Percentiles rank a stretch among this genome's conserved stretches.
Conservation (phyloP, 2,888 invertebrate species). For the Pyrrhopygopsis socrates region DNA sequence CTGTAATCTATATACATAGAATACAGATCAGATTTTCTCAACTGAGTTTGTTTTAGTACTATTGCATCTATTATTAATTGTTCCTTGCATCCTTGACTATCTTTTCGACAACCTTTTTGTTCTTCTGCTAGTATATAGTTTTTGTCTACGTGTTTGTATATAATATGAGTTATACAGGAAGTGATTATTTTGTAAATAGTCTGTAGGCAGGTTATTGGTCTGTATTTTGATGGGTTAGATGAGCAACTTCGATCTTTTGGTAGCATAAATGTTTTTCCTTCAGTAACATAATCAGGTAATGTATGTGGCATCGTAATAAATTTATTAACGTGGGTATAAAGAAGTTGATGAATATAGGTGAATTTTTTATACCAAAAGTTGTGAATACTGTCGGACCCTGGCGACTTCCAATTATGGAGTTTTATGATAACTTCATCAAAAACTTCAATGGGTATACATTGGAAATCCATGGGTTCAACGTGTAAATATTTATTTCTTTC, state of each 20-base stretch:
- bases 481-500: too few relatives aligned
- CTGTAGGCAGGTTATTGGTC: slow-evolving; percentile 35
- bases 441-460: too few relatives aligned
- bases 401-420: too few relatives aligned
- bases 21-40: not conserved
- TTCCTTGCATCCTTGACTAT: slow-evolving; percentile 26
- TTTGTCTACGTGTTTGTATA: not conserved
- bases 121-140: not conserved
- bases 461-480: too few relatives aligned
- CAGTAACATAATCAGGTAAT: too few relatives aligned
- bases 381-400: too few relatives aligned
- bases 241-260: not conserved
- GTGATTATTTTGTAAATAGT: slow-evolving; percentile 40
- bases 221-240: slow-evolving; percentile 27
- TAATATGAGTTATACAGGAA: slow-evolving; percentile 10
- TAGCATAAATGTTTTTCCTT: not conserved
- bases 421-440: too few relatives aligned
- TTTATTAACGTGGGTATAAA: too few relatives aligned
- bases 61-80: slow-evolving; percentile 21
- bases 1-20: slow-evolving; percentile 3
- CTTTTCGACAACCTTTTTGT: slow-evolving; percentile 8
- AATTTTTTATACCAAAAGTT: too few relatives aligned
- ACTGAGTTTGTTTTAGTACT: not conserved
- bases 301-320: too few relatives aligned
- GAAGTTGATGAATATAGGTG: too few relatives aligned